Base-by-base conservation (phyloP, 2,888 invertebrate genomes). In the Vesta saturnalis region DNA sequence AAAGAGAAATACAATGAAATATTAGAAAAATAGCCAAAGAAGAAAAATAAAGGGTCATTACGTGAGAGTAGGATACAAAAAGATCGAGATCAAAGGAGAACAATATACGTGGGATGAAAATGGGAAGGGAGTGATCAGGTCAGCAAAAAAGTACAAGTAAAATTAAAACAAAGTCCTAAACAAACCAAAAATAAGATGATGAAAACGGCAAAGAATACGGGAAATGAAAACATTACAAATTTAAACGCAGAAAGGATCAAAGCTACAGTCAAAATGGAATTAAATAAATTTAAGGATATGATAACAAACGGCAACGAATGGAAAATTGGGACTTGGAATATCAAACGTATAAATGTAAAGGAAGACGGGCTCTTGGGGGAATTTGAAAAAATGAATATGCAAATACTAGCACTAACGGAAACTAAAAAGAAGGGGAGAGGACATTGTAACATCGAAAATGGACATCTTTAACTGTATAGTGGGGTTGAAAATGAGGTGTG, bases 91-190 rank as follows among this genome's bases (percentile, higher is more conserved):
- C n/a, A n/a, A n/a, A n/a, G 47, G 14, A n/a, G 47, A 47, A 47
- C 47, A 47, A 47, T 47, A 47, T 47, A 47, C 14, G 47, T 47
- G 47, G n/a, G 47, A 47, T 16, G 16, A 47, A 6, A 47, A 47
- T n/a, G 14, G 12, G 16, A 47, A 47, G 47, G 47, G 6, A 16
- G 47, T 47, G 8, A n/a, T 47, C 14, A 15, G 47, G 47, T 16
- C 12, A 47, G n/a, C n/a, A n/a, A n/a, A n/a, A n/a, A n/a, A n/a
- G n/a, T n/a, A n/a, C n/a, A n/a, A n/a, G n/a, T n/a, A 47, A 5
- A 47, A 47, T 8, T 8, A 47, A 6, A 6, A 47, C 4, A 6
- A 8, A 47, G 47, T n/a, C 12, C n/a, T 8, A 47, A 47, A 47
- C 47, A 47, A n/a, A 15, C 16, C n/a, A 47, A 47, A n/a, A n/a